phyloP scores from a whole-genome alignment of 2,888 invertebrate genomes.

The Anodontia alba region DNA sequence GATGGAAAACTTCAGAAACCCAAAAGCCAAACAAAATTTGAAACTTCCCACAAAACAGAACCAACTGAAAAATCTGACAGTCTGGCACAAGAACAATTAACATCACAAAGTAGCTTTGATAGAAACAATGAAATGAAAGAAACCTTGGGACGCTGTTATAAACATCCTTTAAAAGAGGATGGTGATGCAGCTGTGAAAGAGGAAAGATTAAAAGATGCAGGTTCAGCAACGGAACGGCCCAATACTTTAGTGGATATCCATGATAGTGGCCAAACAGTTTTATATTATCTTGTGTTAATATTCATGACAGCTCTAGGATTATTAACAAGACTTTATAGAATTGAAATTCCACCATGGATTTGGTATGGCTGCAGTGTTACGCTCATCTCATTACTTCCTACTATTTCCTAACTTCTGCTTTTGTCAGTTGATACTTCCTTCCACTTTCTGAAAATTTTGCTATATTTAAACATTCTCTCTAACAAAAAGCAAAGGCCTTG shows the following conservation, averaged over 20 bases:
- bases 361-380: constrained; percentile 89
- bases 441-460: too few species aligned
- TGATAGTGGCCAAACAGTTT: constrained; percentile 16
- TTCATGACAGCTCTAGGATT: constrained; percentile 87
- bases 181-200: neutral
- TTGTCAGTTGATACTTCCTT: too few species aligned
- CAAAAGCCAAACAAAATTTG: too few species aligned
- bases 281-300: constrained; percentile 61
- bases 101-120: too few species aligned
- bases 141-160: too few species aligned
- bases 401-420: too few species aligned
- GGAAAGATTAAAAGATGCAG: neutral
- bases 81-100: neutral
- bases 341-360: constrained; percentile 96
- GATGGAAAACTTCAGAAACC: neutral
- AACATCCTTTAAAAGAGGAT: too few species aligned
- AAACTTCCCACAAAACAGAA: neutral
- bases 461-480: too few species aligned
- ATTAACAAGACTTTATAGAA: constrained; percentile 94
- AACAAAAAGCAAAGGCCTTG: too few species aligned
- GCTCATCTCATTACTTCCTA: too few species aligned
- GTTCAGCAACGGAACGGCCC: too few species aligned
- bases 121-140: neutral
- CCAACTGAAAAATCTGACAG: neutral
- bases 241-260: neutral